Evolutionary conservation across 2,113 vertebrate species (phyloP), one percentile per base, ranked within the genome.

Genomic region (Triplophysa rosa): DNA sequence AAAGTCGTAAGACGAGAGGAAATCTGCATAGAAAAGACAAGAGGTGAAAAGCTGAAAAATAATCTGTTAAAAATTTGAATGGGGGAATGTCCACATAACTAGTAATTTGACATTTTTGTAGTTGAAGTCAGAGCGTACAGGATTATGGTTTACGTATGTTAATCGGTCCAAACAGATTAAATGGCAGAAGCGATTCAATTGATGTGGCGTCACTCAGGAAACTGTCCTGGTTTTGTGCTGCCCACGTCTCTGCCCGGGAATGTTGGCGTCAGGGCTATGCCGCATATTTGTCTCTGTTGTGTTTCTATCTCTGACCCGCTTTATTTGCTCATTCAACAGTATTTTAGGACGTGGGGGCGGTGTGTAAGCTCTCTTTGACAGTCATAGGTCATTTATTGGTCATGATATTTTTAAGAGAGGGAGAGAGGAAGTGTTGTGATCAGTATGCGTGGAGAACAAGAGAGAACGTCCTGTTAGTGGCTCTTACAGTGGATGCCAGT

Each of bases 251-350:
- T 52, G 23, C 19, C 49, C 21, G 8, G 40, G 66, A 67, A 67
- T 67, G 66, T 33, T n/a, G 67, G 54, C 33, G 67, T 70, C 67
- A 70, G 47, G 47, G 47, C 67, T 54, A 29, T 54, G 47, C 47
- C 5, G 24, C 47, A 13, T 47, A 70, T 54, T 33, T n/a, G 69
- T 54, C 33, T 49, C 23, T 33, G 69, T 61, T 42, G 33, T 61
- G 8, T 37, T 61, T 61, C 21, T 23, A 59, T 19, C 49, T 71
- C n/a, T 37, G 9, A 56, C 11, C 16, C 49, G 14, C 33, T 58
- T 42, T 21, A 54, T 72, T 19, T 72, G 69, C 8, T 14, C 47
- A 70, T 56, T 70, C 49, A 70, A 56, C 49, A 56, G 67, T 33
- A 45, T 70, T 54, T 69, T 33, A n/a, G 54, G 37, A 42, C 12